A percentile compares a stretch with the other conserved stretches of the same genome.
phyloP scores from a whole-genome alignment of 2,888 invertebrate species.

The Oscheius sp. region DNA sequence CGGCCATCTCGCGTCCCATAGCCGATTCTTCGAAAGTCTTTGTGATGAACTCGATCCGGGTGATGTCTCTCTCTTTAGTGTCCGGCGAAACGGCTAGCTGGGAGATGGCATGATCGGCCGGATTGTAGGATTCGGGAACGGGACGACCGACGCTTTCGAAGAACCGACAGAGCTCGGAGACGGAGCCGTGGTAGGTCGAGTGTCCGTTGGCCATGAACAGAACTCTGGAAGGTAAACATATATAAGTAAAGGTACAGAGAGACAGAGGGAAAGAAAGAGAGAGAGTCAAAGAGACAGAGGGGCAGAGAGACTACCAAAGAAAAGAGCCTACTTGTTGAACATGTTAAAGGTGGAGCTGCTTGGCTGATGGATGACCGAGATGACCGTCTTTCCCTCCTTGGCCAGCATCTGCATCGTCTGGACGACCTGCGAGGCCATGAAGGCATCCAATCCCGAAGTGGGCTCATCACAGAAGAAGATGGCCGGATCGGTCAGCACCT shows the following conservation, averaged over 20 bases:
- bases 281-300: background rate
- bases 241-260: too few species aligned
- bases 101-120: constrained; percentile 74
- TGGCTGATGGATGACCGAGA: constrained; percentile 94
- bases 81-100: constrained; percentile 59
- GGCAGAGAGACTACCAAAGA: too few species aligned
- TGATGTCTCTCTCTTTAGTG: constrained; percentile 50
- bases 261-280: background rate
- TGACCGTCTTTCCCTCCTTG: constrained; percentile 85
- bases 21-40: constrained; percentile 1
- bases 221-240: constrained; percentile 45
- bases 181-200: constrained; percentile 61
- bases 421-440: constrained; percentile 66
- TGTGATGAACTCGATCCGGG: constrained; percentile 42
- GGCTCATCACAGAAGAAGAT: constrained; percentile 68
- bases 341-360: constrained; percentile 87
- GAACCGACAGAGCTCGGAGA: constrained; percentile 55
- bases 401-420: constrained; percentile 74
- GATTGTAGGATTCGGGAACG: constrained; percentile 65
- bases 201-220: constrained; percentile 68
- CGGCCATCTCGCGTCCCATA: background rate
- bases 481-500: constrained; percentile 76
- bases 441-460: constrained; percentile 65
- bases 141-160: constrained; percentile 50
- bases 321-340: constrained; percentile 81